Evolutionary conservation across 2,113 vertebrate species (phyloP).

Genomic region (Amazona guildingii): DNA sequence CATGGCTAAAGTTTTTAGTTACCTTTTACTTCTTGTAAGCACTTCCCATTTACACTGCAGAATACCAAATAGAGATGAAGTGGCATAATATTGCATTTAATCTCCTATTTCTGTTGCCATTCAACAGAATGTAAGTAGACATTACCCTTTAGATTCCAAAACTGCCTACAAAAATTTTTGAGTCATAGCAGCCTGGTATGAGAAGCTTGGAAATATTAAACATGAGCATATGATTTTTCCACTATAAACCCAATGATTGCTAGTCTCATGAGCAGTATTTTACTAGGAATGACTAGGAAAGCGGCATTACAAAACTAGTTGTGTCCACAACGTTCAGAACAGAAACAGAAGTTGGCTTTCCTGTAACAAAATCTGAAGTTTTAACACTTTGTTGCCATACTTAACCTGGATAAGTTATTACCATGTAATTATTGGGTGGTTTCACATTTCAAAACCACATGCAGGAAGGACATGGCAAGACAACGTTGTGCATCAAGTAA

Average conservation of each 20-base stretch:
- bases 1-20: not conserved
- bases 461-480: not conserved
- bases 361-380: not conserved
- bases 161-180: not conserved
- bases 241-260: not conserved
- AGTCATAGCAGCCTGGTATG: not conserved
- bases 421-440: not conserved
- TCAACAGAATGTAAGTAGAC: not conserved
- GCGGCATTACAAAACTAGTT: not conserved
- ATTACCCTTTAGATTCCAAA: not conserved
- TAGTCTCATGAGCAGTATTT: not conserved
- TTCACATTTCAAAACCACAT: not conserved
- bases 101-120: not conserved
- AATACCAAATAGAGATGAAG: not conserved
- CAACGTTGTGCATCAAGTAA: not conserved
- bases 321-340: not conserved
- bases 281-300: not conserved
- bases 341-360: not conserved
- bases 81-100: not conserved
- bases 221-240: not conserved
- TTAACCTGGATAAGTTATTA: not conserved
- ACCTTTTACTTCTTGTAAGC: not conserved
- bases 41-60: not conserved
- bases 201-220: not conserved
- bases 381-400: not conserved